Evolutionary conservation across 2,888 invertebrate species (phyloP), one percentile per base, ranked within the genome.

Genomic region (Sthenelais limicola): DNA sequence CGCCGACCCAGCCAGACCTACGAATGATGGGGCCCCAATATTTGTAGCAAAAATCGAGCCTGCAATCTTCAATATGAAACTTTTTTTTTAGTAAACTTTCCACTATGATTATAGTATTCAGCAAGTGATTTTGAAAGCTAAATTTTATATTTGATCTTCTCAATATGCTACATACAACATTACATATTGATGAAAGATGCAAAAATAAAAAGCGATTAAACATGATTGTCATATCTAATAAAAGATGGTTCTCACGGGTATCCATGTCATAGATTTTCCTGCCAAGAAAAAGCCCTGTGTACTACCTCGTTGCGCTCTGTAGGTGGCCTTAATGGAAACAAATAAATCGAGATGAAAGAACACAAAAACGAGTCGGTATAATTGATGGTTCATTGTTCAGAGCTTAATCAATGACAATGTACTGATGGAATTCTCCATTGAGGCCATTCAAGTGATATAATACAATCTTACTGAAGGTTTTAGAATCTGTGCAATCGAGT

Each of bases 221-320:
- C 9, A 21, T 18, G 12, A 43, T 43, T 9, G 43, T 43, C 43
- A 12, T 43, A 12, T 43, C 12, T 12, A 18, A 9, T n/a, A 49
- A 9, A 49, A 24, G 24, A 7, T 9, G n/a, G 7, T 56, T 82
- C 86, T 82, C 79, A 89, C 89, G 72, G 89, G 88, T 47, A 88
- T 82, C 88, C 88, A 89, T 43, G 81, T 81, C 89, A 89, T 89
- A 67, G 82, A 84, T 52, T 88, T 81, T 62, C 89, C 89, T 5
- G 89, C 89, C 76, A 89, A 80, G 77, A 89, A 89, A 78, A 88
- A 89, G 32, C 88, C 89, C 24, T 52, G 32, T 0, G 78, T 73
- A 54, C 62, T 87, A 32, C 83, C 82, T 49, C 85, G 75, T 72
- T 88, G 85, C 1, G 87, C 85, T 56, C 86, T 82, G 68, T 82